Evolutionary conservation across 2,888 invertebrate species (phyloP).

Genomic region (Diplolepis rosae): DNA sequence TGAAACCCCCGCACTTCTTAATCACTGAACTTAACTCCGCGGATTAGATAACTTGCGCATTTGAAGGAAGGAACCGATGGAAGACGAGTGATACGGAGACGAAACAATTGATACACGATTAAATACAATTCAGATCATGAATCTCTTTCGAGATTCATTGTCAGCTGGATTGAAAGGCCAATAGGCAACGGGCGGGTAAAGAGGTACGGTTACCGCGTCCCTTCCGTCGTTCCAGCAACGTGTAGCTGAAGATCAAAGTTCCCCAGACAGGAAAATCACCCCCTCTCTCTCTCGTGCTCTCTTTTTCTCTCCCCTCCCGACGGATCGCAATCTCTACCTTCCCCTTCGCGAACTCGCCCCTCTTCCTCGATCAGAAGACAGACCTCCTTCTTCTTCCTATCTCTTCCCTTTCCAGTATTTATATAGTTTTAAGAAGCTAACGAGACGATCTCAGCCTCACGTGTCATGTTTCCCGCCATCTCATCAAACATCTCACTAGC

Average conservation of each 20-base stretch:
- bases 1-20: background rate
- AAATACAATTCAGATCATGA: background rate
- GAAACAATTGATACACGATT: background rate
- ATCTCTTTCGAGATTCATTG: background rate
- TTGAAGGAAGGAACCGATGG: background rate
- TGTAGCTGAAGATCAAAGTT: slow-evolving; percentile 27
- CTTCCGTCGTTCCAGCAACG: slow-evolving; percentile 18
- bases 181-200: slow-evolving; percentile 5
- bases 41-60: background rate
- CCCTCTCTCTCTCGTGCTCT: slow-evolving; percentile 29
- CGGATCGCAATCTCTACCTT: slow-evolving; percentile 15
- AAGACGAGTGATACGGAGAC: background rate
- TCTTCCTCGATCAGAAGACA: slow-evolving; percentile 12
- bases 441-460: slow-evolving; percentile 32
- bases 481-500: background rate
- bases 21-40: slow-evolving; percentile 4
- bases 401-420: slow-evolving; percentile 17
- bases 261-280: slow-evolving; percentile 34
- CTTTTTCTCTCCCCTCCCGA: slow-evolving; percentile 33
- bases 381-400: slow-evolving; percentile 36
- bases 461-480: slow-evolving; percentile 38
- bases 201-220: slow-evolving; percentile 28
- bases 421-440: slow-evolving; percentile 1
- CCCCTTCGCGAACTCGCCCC: slow-evolving; percentile 21
- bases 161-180: background rate